A percentile compares a stretch with the other conserved stretches of the same genome.
These are phyloP conservation scores for Erynnis tages DNA, from an alignment of 2,888 invertebrate genomes.

Conservation along the genomic window DNA sequence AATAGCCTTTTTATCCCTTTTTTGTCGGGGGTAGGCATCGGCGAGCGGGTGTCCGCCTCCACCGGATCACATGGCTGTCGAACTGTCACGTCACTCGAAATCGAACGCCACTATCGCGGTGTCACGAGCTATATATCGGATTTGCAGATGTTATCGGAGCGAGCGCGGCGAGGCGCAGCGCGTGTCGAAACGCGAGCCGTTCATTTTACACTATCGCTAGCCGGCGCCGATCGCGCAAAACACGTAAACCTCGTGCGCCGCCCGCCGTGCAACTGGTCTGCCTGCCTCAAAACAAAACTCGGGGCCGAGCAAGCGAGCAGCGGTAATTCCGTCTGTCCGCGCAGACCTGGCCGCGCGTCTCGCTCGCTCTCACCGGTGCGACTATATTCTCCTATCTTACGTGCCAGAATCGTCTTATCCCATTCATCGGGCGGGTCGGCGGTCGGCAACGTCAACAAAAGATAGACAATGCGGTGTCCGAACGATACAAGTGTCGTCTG, in stretches of 20 bases:
- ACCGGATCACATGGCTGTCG: slow-evolving; percentile 68
- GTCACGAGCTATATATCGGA: slow-evolving; percentile 70
- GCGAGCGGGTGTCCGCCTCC: slow-evolving; percentile 61
- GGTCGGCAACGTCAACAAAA: slow-evolving; percentile 38
- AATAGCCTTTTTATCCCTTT: slow-evolving; percentile 75
- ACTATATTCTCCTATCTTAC: slow-evolving; percentile 43
- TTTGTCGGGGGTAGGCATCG: slow-evolving; percentile 71
- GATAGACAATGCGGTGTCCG: slow-evolving; percentile 65
- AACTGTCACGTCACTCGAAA: slow-evolving; percentile 57
- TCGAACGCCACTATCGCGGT: slow-evolving; percentile 61
- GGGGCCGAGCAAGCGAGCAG: slow-evolving; percentile 64
- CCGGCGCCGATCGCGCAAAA: slow-evolving; percentile 39
- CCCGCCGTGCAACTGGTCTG: slow-evolving; percentile 57
- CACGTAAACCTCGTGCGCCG: slow-evolving; percentile 62
- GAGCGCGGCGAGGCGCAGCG: slow-evolving; percentile 59
- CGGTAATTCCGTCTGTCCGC: slow-evolving; percentile 69
- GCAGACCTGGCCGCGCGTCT: slow-evolving; percentile 40
- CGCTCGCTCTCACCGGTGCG: slow-evolving; percentile 38
- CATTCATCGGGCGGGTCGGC: slow-evolving; percentile 61
- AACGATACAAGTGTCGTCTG: slow-evolving; percentile 56
- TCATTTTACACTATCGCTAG: slow-evolving; percentile 54
- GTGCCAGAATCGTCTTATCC: slow-evolving; percentile 61
- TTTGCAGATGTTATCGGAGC: slow-evolving; percentile 72
- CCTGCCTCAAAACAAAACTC: slow-evolving; percentile 69
- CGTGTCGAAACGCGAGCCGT: slow-evolving; percentile 62